phyloP scores from a whole-genome alignment of 2,797 vertebrate species.

The Erpetoichthys calabaricus region DNA sequence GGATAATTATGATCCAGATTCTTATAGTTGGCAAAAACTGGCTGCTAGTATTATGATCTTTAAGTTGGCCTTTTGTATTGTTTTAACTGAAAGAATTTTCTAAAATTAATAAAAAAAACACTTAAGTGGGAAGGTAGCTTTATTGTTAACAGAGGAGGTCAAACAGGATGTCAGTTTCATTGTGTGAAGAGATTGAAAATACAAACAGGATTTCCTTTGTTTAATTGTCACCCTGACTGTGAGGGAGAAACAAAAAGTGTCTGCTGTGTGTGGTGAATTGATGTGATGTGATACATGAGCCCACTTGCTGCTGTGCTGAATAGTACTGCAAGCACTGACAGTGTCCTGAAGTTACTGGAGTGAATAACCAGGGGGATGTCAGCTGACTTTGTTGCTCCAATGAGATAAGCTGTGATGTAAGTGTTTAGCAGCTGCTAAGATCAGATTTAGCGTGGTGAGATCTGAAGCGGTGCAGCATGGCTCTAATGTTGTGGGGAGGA shows the following conservation, averaged over 20 bases:
- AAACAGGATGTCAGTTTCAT: slow-evolving; percentile 46
- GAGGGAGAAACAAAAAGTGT: slow-evolving; percentile 22
- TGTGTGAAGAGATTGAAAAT: slow-evolving; percentile 41
- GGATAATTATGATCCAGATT: slow-evolving; percentile 6
- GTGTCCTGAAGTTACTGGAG: slow-evolving; percentile 71
- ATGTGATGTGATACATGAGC: slow-evolving; percentile 18
- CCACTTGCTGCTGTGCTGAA: slow-evolving; percentile 46
- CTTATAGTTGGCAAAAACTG: background rate
- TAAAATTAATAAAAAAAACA: background rate
- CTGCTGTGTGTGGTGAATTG: slow-evolving; percentile 11
- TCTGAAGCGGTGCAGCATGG: slow-evolving; percentile 57
- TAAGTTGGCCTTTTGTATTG: slow-evolving; percentile 21
- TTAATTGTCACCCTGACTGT: slow-evolving; percentile 33
- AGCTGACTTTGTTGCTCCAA: slow-evolving; percentile 80
- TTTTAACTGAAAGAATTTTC: slow-evolving; percentile 10
- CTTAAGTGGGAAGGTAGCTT: slow-evolving; percentile 9
- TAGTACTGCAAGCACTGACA: slow-evolving; percentile 34
- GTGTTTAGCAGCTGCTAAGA: slow-evolving; percentile 76
- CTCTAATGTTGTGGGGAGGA: slow-evolving; percentile 49
- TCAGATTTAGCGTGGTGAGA: slow-evolving; percentile 62
- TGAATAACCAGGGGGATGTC: slow-evolving; percentile 58
- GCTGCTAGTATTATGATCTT: slow-evolving; percentile 17
- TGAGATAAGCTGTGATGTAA: slow-evolving; percentile 83
- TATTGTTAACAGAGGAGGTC: slow-evolving; percentile 5
- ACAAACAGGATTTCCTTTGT: slow-evolving; percentile 51